These are phyloP conservation scores for Cacoxenus indagator DNA, from an alignment of 2,888 invertebrate species.

Conservation along the genomic window DNA sequence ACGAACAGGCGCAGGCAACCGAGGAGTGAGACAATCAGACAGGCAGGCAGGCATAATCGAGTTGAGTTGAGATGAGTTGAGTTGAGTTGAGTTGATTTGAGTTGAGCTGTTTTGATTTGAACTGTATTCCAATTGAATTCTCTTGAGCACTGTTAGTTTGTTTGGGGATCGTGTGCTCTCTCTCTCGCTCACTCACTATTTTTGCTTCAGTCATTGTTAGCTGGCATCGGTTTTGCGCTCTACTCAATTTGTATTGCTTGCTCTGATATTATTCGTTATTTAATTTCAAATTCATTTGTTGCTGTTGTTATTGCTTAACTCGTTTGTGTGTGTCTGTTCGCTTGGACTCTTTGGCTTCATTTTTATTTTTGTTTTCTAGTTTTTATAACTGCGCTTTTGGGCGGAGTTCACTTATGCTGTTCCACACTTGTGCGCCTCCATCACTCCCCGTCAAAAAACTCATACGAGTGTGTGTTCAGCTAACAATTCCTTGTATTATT, in stretches of 20 bases:
- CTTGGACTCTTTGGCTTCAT: constrained; percentile 1
- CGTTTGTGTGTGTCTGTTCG: not conserved
- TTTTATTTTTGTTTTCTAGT: not conserved
- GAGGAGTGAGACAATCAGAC: no score
- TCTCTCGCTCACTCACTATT: no score
- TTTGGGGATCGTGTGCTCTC: constrained; percentile 15
- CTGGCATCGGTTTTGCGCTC: not conserved
- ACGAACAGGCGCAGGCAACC: no score
- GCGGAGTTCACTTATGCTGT: constrained; percentile 2
- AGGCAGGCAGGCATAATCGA: no score
- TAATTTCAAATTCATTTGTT: constrained; percentile 33
- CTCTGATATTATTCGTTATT: constrained; percentile 63
- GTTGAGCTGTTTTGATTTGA: no score
- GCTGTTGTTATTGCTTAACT: not conserved
- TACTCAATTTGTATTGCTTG: constrained; percentile 56
- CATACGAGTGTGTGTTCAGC: no score
- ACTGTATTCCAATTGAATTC: no score
- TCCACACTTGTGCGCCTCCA: not conserved
- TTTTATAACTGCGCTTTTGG: constrained; percentile 8
- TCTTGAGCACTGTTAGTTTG: not conserved
- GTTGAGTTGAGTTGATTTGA: no score
- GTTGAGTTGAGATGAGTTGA: no score
- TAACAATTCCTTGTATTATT: not conserved
- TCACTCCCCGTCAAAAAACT: not conserved
- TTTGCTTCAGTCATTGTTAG: constrained; percentile 3